Evolutionary conservation across 2,888 invertebrate species (phyloP).

Genomic region (Piscicola geometra): DNA sequence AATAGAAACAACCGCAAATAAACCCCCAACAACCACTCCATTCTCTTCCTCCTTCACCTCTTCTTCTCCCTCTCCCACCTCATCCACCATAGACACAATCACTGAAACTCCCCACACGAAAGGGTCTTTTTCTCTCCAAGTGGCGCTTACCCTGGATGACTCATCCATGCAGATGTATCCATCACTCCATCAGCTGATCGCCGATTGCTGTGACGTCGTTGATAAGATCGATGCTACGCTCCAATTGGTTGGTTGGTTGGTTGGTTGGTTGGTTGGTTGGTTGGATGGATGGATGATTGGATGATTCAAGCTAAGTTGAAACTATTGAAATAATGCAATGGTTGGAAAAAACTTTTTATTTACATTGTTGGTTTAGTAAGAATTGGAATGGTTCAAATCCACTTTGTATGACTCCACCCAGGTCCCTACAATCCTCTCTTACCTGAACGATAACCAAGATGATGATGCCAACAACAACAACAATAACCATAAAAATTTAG

Average conservation of each 20-base stretch:
- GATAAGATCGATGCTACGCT: constrained; percentile 53
- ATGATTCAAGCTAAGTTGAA: no score
- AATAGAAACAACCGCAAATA: no score
- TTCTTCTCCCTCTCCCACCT: not conserved
- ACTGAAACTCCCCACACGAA: not conserved
- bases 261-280: no score
- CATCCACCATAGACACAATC: no score
- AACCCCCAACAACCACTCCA: no score
- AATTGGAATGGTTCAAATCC: not conserved
- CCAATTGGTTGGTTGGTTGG: constrained; percentile 47
- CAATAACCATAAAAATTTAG: not conserved
- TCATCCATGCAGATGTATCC: constrained; percentile 58
- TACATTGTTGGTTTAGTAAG: no score
- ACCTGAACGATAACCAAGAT: constrained; percentile 46
- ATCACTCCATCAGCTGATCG: constrained; percentile 52
- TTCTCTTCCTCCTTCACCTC: no score
- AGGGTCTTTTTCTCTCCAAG: constrained; percentile 46
- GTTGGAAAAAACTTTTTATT: not conserved
- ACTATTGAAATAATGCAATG: no score
- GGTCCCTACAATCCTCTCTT: constrained; percentile 53
- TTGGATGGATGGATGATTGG: no score
- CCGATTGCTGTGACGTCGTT: constrained; percentile 52
- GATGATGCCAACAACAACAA: not conserved
- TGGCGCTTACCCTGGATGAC: constrained; percentile 56
- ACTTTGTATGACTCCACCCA: not conserved